Evolutionary conservation across 2,797 vertebrate species (phyloP).

Genomic region (Alfaro cultratus): DNA sequence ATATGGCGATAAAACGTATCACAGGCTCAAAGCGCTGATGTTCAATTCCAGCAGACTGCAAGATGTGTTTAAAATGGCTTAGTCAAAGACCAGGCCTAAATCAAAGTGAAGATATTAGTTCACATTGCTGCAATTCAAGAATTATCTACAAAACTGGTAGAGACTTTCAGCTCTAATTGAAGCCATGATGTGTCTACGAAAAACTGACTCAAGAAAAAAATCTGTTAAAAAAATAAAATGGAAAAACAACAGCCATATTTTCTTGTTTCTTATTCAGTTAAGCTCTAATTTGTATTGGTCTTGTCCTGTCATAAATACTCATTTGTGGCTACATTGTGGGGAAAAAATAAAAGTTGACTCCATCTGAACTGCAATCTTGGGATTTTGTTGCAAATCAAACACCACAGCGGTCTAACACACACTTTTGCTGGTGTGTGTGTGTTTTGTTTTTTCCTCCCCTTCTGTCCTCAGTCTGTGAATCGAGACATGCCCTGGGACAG

Average conservation of each 20-base stretch:
- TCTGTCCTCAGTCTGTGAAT: conserved; percentile 84
- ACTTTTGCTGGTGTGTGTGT: conserved; percentile 58
- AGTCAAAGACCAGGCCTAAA: not conserved
- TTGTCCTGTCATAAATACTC: not conserved
- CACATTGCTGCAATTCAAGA: too few relatives aligned
- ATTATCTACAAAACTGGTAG: not conserved
- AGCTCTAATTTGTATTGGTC: not conserved
- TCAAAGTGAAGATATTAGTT: not conserved
- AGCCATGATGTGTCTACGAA: too few relatives aligned
- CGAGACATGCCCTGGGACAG: conserved; percentile 85
- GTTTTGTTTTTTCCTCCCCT: conserved; percentile 37
- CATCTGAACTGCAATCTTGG: conserved; percentile 31
- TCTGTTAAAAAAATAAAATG: too few relatives aligned
- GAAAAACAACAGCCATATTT: too few relatives aligned
- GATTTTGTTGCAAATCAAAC: conserved; percentile 46
- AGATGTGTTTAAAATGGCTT: not conserved
- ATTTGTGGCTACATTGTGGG: not conserved
- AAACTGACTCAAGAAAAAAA: too few relatives aligned
- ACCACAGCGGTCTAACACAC: conserved; percentile 69
- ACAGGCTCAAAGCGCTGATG: not conserved
- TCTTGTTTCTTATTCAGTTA: not conserved
- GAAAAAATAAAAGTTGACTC: not conserved
- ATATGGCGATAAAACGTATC: not conserved
- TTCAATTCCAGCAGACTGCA: not conserved
- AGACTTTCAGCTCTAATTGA: not conserved